Evolutionary conservation across 2,888 invertebrate species (phyloP), one percentile per base, ranked within the genome.

Genomic region (Tachystola acroxantha): DNA sequence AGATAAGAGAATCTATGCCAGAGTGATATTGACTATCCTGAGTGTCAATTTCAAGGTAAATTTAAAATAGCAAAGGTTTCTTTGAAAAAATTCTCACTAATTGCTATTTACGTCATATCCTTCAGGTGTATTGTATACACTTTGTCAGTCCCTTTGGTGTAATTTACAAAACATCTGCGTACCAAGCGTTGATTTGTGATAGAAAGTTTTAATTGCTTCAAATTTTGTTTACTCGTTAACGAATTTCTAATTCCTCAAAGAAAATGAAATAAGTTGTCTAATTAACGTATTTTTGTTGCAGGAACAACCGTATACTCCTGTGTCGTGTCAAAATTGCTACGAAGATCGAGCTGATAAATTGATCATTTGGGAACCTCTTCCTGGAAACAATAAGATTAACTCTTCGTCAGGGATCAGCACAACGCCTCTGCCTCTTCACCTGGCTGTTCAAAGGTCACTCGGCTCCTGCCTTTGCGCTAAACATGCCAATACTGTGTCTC

Each of bases 261-360:
- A 27, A 27, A 12, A 27, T 7, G 10, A 10, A 11, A 11, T 11
- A 29, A 34, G 16, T 16, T 16, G n/a, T 16, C 16, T 16, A 4
- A 16, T 16, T 16, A 4, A 16, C 6, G 16, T 16, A 40, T 24
- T 5, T 35, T 50, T 52, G 33, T 70, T 64, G 2, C 70, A 91
- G 91, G 93, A 93, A 50, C 89, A 93, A 51, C 93, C 93, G 0
- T 94, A 93, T 62, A 93, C 93, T 42, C 90, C 92, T 31, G 93
- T 93, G 1, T 91, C 94, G 28, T 95, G 96, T 60, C 91, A 92
- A n/a, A 92, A 94, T 48, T 96, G 96, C 52, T 93, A 95, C 75
- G 94, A 94, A 65, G 95, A 96, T 53, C 90, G 95, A 7, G 94
- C 95, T 11, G 96, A 96, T 56, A 94, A 95, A 57, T 76, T 96